These are phyloP conservation scores for Salvelinus alpinus DNA, from an alignment of 2,113 vertebrate genomes.

Conservation along the genomic window DNA sequence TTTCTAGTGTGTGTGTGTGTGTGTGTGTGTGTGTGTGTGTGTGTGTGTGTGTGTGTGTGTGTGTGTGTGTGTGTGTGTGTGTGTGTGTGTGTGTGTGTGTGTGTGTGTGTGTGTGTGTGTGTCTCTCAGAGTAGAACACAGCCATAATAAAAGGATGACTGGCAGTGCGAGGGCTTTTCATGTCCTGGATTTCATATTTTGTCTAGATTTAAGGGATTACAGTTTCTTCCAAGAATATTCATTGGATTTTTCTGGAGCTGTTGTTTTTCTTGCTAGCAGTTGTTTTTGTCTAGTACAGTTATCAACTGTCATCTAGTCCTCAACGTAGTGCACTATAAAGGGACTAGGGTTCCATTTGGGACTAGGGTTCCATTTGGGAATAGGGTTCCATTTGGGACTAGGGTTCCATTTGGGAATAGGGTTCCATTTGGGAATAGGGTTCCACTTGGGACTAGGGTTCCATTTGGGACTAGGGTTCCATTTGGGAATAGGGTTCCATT, in stretches of 20 bases:
- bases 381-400: too few relatives aligned
- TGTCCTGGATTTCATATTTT: constrained; percentile 68
- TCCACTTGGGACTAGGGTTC: too few relatives aligned
- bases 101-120: constrained; percentile 12
- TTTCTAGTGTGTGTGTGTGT: constrained; percentile 12
- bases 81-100: too few relatives aligned
- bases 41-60: constrained; percentile 10
- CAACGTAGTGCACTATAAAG: constrained; percentile 12
- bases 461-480: too few relatives aligned
- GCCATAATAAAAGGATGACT: constrained; percentile 63
- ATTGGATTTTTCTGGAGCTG: constrained; percentile 6
- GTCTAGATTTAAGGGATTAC: constrained; percentile 73
- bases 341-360: too few relatives aligned
- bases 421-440: too few relatives aligned
- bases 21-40: constrained; percentile 14
- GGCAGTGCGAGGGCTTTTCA: constrained; percentile 60
- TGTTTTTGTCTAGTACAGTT: background rate
- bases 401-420: too few relatives aligned
- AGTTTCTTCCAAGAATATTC: constrained; percentile 60
- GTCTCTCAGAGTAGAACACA: constrained; percentile 39
- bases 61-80: too few relatives aligned
- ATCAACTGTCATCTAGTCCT: constrained; percentile 33
- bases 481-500: too few relatives aligned
- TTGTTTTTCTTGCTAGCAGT: too few relatives aligned
- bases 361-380: too few relatives aligned